Conservation (phyloP, 2,113 vertebrate genomes). For the Vidua chalybeata region DNA sequence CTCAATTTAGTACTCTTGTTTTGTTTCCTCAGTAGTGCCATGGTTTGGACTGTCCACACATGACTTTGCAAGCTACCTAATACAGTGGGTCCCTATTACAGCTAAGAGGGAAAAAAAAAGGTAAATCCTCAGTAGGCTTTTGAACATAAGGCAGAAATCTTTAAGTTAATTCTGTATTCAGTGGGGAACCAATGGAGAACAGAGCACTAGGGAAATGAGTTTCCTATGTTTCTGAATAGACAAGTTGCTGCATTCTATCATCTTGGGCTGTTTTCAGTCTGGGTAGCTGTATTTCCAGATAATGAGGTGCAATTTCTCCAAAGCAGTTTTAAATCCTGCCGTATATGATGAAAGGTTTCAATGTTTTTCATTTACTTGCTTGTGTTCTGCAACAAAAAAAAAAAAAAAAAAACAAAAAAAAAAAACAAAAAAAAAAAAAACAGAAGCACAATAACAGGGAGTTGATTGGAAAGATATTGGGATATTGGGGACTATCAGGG, state of each 20-base stretch:
- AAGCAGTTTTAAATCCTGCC: conserved; percentile 32
- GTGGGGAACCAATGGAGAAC: neutral
- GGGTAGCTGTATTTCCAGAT: conserved; percentile 33
- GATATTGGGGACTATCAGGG: neutral
- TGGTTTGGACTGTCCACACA: neutral
- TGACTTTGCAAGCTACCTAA: neutral
- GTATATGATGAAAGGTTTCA: conserved; percentile 9
- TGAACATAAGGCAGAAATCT: conserved; percentile 17
- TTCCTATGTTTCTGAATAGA: conserved; percentile 16
- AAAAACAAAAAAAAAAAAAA: neutral
- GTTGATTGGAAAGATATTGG: conserved; percentile 15
- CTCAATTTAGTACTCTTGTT: neutral
- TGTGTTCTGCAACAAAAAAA: neutral
- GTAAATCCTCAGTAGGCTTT: neutral
- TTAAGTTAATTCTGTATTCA: conserved; percentile 34
- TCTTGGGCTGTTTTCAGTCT: neutral
- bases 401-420: no score
- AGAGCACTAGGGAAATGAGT: neutral
- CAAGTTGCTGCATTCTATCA: conserved; percentile 24
- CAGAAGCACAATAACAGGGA: neutral
- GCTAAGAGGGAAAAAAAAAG: neutral
- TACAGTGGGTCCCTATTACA: neutral
- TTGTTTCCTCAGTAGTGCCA: neutral
- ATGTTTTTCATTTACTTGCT: conserved; percentile 42
- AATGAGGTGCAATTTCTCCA: conserved; percentile 53